Evolutionary conservation across 2,797 vertebrate genomes (phyloP), one percentile per base, ranked within the genome.

Genomic region (Vultur gryphus): DNA sequence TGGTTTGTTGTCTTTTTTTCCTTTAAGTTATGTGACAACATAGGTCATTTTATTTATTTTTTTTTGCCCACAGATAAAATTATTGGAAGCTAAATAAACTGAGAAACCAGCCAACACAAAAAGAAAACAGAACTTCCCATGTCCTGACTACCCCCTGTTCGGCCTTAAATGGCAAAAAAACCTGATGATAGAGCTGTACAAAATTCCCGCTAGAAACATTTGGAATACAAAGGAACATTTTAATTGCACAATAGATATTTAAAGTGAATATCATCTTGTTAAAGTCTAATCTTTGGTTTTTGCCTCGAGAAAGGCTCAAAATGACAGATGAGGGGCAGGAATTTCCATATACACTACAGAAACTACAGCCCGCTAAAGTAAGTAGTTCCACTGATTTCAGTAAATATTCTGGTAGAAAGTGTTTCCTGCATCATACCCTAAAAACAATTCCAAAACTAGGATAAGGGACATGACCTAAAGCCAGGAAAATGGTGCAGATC

Each of bases 201-300:
- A 91, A 77, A 87, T 84, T 86, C 59, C 80, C 44, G 33, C 37
- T 23, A 64, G 37, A 92, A 95, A 91, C 58, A 58, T 44, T 57
- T 2, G 3, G 26, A 87, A 64, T 44, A 84, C 12, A 73, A 93
- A 89, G 58, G 79, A 94, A 88, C 43, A 31, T 61, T 93, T 92
- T 61, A 91, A 96, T 94, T 96, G 92, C 91, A 96, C 87, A 61
- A 31, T 8, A 83, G 80, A 88, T 14, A 64, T 70, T 67, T 67
- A 90, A 95, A 92, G 75, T 79, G 44, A 93, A 9, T 39, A 55
- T 26, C 7, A 57, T 52, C 69, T 79, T 21, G 11, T 55, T 69
- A 62, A 82, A 89, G 6, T 81, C 77, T 91, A 76, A 69, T 92
- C 91, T 97, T 95, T 97, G 95, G 90, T 91, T 96, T 94, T 73